Evolutionary conservation across 2,113 vertebrate species (phyloP).

Genomic region (Misgurnus anguillicaudatus): DNA sequence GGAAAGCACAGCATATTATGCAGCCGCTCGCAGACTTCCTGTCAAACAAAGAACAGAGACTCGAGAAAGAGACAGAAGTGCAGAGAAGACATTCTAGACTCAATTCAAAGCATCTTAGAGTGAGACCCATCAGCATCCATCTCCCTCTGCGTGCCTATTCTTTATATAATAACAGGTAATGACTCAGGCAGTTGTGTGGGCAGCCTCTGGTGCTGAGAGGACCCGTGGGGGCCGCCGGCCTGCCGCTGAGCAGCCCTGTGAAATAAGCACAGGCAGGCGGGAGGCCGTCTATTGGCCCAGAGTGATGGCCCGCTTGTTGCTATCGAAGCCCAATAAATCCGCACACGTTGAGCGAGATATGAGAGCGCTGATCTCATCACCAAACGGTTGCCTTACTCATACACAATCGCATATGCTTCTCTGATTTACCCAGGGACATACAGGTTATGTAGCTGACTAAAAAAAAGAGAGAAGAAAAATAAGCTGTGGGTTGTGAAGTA

Average conservation of each 20-base stretch:
- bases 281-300: conserved; percentile 88
- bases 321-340: conserved; percentile 95
- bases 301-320: conserved; percentile 88
- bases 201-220: conserved; percentile 41
- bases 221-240: conserved; percentile 30
- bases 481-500: conserved; percentile 65
- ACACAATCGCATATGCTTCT: conserved; percentile 74
- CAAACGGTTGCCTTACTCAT: conserved; percentile 75
- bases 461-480: conserved; percentile 74
- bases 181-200: conserved; percentile 77
- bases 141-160: conserved; percentile 73
- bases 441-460: conserved; percentile 76
- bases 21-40: background rate
- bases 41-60: background rate
- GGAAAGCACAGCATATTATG: background rate
- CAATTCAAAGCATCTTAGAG: background rate
- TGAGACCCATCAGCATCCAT: background rate
- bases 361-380: conserved; percentile 90
- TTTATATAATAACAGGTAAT: conserved; percentile 94
- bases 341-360: conserved; percentile 87
- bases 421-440: conserved; percentile 75
- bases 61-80: background rate
- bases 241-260: conserved; percentile 40
- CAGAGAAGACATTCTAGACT: conserved; percentile 1
- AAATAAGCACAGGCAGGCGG: conserved; percentile 94